Base-by-base conservation (phyloP, 2,797 vertebrate genomes). In the Channallabes apus region DNA sequence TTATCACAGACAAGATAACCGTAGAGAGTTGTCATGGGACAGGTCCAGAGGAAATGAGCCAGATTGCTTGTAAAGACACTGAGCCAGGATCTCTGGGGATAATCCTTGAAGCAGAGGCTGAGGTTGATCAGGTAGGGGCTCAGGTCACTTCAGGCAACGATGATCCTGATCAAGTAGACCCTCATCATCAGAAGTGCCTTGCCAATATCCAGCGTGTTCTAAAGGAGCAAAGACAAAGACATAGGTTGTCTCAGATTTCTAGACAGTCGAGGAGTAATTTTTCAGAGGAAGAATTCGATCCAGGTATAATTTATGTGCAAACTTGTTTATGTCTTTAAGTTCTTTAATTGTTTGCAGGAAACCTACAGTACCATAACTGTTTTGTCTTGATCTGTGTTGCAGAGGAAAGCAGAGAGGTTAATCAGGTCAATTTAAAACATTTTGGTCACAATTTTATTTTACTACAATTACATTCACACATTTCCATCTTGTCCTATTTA, bases 171-270 rank as follows among this genome's bases (percentile, higher is more conserved):
- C 91, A 88, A 78, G 84, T 89, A 15, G 90, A 89, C 24, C 87
- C 84, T 77, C 54, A 87, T 56, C 94, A 91, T 68, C 94, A 89
- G 38, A 97, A 96, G 62, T 97, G 97, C 88, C 97, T 98, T 88
- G 97, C 94, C 89, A 99, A 98, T 91, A 98, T 99, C 92, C 96
- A 97, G 88, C 96, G 95, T n/a, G 96, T 98, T 86, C 94, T 99
- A 88, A 96, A 91, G 91, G 97, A 99, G 96, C 93, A 97, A 94
- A 89, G 95, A 96, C 91, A 96, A 86, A 96, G 93, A 80, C 95
- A 96, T 80, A 96, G 93, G 87, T 92, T 97, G 90, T 95, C 97
- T 88, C 96, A 93, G 88, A 96, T 96, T 87, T 91, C 95, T 90
- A 96, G 93, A 0, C 96, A 94, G 24, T 96, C 97, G 77, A 96